Base-by-base conservation (phyloP, 2,888 invertebrate genomes). In the Philereme transversata region DNA sequence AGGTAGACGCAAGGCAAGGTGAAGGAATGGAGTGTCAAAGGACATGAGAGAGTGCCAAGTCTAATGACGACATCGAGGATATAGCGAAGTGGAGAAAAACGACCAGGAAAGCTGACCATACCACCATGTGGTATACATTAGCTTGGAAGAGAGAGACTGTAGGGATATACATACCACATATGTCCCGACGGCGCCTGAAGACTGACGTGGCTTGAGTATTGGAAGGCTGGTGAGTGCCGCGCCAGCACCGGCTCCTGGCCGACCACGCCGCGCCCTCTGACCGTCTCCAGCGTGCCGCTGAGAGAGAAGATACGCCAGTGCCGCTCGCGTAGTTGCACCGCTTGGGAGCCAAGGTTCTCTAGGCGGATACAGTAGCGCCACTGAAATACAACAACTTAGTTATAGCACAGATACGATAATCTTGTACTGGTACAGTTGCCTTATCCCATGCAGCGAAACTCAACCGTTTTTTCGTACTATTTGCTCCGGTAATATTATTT, bases 311-410 rank as follows among this genome's bases (percentile, higher is more conserved):
- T 99, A 73, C 99, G 94, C 99, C 99, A 99, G 88, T 99, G 98
- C n/a, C 99, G 93, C 91, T 99, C 99, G 62, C 99, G 94, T 50
- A 99, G 90, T 83, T 99, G 99, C 4, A 99, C 97, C 56, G 97
- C 96, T 57, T 96, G 92, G 43, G 96, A 94, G 0, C 98, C 97
- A 57, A 99, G 93, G 90, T 99, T 99, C 93, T 99, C 99, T 71
- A 99, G 91, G 22, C 99, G 94, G 80, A 99, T 99, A 82, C 99
- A 99, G 86, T 99, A 99, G 46, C 99, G 95, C 99, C 99, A 99
- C 45, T 45, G 45, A 11, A 11, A 45, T 5, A 43, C 4, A 43
- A 45, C 22, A 43, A 43, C 10, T 22, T 7, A 11, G 3, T 44
- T 11, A 11, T 9, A 44, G 9, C 9, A 10, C 4, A 22, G 2